A percentile compares a stretch with the other conserved stretches of the same genome.
Conservation (phyloP, 92 coral and sea anemone genomes). For the Desmophyllum pertusum region DNA sequence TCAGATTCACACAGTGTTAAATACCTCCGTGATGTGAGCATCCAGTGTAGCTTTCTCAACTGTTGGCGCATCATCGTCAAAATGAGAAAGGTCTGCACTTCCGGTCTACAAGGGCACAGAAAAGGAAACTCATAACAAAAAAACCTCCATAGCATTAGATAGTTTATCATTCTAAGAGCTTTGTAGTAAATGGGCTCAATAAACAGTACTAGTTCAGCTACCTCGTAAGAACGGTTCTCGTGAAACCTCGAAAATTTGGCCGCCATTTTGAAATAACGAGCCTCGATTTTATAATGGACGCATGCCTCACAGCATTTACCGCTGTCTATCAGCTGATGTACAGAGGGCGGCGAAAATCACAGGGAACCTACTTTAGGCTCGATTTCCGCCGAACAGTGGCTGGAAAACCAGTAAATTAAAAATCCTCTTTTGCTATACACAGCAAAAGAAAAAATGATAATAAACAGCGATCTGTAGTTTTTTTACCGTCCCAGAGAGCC, state of each 20-base stretch:
- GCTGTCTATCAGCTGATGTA: not conserved
- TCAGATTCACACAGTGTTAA: too few relatives aligned
- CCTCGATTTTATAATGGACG: not conserved
- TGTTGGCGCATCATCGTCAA: slow-evolving; percentile 72
- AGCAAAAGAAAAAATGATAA: too few relatives aligned
- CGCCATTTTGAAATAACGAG: slow-evolving; percentile 72
- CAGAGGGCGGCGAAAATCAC: too few relatives aligned
- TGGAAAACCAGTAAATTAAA: too few relatives aligned
- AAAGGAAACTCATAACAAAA: slow-evolving; percentile 45
- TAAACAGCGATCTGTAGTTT: too few relatives aligned
- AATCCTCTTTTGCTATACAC: too few relatives aligned
- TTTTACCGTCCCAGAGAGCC: too few relatives aligned
- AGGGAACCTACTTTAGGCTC: too few relatives aligned
- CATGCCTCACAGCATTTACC: not conserved
- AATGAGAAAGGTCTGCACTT: slow-evolving; percentile 55
- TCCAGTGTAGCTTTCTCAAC: slow-evolving; percentile 93
- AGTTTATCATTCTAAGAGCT: not conserved
- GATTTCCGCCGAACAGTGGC: too few relatives aligned
- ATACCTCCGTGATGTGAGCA: slow-evolving; percentile 92
- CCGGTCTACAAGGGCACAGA: slow-evolving; percentile 50
- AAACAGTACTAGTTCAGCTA: slow-evolving; percentile 32
- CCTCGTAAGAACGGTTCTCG: slow-evolving; percentile 94
- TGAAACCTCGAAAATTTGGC: slow-evolving; percentile 95
- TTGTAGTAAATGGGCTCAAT: slow-evolving; percentile 8
- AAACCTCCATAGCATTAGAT: not conserved